These are phyloP conservation scores for Chrysoperla carnea DNA, from an alignment of 1,140 invertebrate genomes.

Conservation along the genomic window DNA sequence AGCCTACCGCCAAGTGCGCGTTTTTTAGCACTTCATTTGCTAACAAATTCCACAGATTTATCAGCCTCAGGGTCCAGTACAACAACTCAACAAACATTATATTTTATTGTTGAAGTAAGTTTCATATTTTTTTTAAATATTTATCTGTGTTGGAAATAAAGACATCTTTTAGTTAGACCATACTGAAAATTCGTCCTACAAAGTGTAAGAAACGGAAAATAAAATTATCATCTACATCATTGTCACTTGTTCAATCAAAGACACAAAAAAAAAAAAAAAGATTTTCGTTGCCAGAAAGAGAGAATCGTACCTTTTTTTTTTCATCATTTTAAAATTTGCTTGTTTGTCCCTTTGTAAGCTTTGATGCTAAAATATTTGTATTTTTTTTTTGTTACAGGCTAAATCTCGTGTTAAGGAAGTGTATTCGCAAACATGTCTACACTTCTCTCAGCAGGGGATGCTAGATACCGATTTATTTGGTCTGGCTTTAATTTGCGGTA, in stretches of 20 bases:
- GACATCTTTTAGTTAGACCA: too few species aligned
- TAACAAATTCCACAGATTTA: slow-evolving; percentile 22
- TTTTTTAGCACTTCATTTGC: slow-evolving; percentile 39
- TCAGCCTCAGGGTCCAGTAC: background rate
- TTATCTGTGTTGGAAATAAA: too few species aligned
- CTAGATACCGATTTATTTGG: slow-evolving; percentile 70
- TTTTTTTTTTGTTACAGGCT: slow-evolving; percentile 33
- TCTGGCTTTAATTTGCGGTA: slow-evolving; percentile 61
- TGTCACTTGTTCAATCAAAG: too few species aligned
- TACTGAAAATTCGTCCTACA: too few species aligned
- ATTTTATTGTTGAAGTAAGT: slow-evolving; percentile 41
- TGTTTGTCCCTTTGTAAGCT: too few species aligned
- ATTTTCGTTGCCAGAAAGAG: too few species aligned
- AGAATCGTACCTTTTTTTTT: too few species aligned
- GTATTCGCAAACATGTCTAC: slow-evolving; percentile 59
- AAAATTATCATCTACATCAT: too few species aligned
- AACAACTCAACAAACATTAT: slow-evolving; percentile 29
- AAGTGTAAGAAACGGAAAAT: too few species aligned
- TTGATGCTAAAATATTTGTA: too few species aligned
- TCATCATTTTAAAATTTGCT: too few species aligned
- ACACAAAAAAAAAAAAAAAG: too few species aligned
- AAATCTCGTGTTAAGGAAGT: slow-evolving; percentile 71
- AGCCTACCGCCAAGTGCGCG: slow-evolving; percentile 33
- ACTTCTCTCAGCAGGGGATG: slow-evolving; percentile 60
- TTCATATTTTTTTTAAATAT: background rate